Evolutionary conservation across 2,888 invertebrate species (phyloP), one percentile per base, ranked within the genome.

Genomic region (Ditula angustiorana): DNA sequence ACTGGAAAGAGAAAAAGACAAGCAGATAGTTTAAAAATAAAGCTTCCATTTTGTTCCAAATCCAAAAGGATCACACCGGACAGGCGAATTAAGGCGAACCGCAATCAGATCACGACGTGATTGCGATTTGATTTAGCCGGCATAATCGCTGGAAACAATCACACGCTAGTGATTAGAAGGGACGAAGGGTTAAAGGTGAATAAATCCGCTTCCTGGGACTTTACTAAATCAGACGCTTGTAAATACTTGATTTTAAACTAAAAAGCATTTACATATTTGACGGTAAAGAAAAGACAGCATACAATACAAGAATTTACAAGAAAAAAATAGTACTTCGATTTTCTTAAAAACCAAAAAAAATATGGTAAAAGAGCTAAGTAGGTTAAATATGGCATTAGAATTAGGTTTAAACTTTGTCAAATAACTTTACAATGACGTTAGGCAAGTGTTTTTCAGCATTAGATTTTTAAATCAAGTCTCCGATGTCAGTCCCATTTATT

Each of bases 111-210:
- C 74, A 74, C 70, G 70, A 64, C 69, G 66, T 72, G 74, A 79
- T 78, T 76, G 73, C 74, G 76, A 77, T 77, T 79, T 74, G 74
- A 76, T 78, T 77, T 72, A 74, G 72, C 67, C 69, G 26, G 71
- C 64, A 71, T 76, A 77, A 77, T 78, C 72, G 68, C 69, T 70
- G 71, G 50, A 73, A 77, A 75, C 76, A 77, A 77, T 77, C 76
- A 72, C 70, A 68, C 68, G 68, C 58, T 47, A 68, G 67, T 59
- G 55, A 56, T 56, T 41, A 26, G 11, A 19, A 41, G 19, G 26
- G 41, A 41, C 26, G 11, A 56, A 56, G 41, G 53, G 53, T 53
- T 53, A 53, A 33, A 53, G 53, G 33, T 33, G 35, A 35, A 23
- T 23, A 46, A 46, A 46, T 23, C 53, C 30, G 13, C 10, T 50